Percentiles rank a stretch among this genome's conserved stretches.
Evolutionary conservation across 2,113 vertebrate genomes (phyloP).

Genomic region (Charina bottae): DNA sequence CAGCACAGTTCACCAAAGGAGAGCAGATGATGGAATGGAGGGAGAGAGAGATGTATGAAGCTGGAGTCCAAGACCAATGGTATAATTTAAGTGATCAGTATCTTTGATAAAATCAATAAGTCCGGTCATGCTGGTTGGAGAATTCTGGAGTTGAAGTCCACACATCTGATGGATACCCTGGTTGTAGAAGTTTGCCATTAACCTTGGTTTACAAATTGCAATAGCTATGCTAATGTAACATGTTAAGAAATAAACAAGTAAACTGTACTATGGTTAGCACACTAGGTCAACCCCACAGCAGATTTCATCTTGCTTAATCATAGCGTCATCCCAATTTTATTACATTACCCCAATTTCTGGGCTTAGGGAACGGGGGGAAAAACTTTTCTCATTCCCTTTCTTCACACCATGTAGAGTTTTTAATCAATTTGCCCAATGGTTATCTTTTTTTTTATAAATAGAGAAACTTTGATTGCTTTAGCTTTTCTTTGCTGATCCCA

Average conservation of each 20-base stretch:
- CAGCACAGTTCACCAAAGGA: background rate
- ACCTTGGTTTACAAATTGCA: background rate
- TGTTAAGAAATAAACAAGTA: background rate
- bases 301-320: background rate
- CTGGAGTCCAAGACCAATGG: background rate
- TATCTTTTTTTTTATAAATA: background rate
- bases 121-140: background rate
- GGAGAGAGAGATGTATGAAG: too few relatives aligned
- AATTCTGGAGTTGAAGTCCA: background rate
- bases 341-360: background rate
- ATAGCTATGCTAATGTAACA: background rate
- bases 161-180: background rate
- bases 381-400: background rate
- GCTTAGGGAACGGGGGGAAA: background rate
- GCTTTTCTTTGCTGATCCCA: background rate
- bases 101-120: background rate
- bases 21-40: background rate
- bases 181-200: background rate
- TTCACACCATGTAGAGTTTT: background rate
- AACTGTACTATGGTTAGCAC: background rate
- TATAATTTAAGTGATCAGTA: background rate
- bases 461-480: background rate
- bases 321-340: background rate
- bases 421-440: background rate
- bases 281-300: background rate